Evolutionary conservation across 2,888 invertebrate genomes (phyloP).

Genomic region (Auanema sp.): DNA sequence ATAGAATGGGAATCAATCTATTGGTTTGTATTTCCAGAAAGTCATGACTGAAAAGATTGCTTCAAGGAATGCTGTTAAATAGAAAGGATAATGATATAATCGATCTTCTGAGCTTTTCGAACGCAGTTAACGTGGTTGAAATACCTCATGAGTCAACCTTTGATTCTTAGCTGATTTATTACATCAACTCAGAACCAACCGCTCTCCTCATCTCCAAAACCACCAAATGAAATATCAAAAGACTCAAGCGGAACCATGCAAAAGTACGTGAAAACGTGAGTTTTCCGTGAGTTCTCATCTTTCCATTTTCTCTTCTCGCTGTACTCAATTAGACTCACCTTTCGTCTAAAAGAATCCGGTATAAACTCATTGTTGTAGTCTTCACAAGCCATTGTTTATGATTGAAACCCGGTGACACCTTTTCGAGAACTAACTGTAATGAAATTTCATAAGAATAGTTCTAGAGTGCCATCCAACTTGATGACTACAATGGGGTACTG

Average conservation of each 20-base stretch:
- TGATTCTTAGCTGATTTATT: too few species aligned
- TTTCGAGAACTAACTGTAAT: conserved; percentile 20
- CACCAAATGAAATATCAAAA: too few species aligned
- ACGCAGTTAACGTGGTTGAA: too few species aligned
- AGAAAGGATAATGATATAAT: neutral
- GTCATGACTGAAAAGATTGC: conserved; percentile 13
- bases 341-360: conserved; percentile 17
- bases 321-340: neutral
- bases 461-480: conserved; percentile 1
- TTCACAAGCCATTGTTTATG: conserved; percentile 19
- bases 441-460: neutral
- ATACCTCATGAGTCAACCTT: too few species aligned
- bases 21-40: conserved; percentile 18
- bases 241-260: too few species aligned
- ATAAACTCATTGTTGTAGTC: conserved; percentile 13
- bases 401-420: conserved; percentile 14
- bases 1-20: conserved; percentile 16
- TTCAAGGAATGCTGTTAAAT: neutral
- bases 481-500: conserved; percentile 16
- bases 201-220: too few species aligned
- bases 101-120: neutral
- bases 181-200: too few species aligned
- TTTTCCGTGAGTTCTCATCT: too few species aligned
- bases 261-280: too few species aligned
- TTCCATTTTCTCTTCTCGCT: neutral